Base-by-base conservation (phyloP, 2,888 invertebrate species). In the Caenorhabditis sp. region DNA sequence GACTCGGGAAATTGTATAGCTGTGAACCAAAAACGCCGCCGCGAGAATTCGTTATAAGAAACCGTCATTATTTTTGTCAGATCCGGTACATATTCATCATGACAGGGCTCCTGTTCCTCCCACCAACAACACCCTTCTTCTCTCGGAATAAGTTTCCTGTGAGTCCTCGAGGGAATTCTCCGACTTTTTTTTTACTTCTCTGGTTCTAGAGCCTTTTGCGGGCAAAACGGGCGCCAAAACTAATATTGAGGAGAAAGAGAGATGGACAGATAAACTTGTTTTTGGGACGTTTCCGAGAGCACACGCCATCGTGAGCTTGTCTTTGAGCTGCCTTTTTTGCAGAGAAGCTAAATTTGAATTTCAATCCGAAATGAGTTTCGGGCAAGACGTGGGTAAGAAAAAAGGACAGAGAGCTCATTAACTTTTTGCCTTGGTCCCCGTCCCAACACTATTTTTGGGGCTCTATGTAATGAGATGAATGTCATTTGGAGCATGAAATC, bases 231-330 rank as follows among this genome's bases (percentile, higher is more conserved):
- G 74, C 69, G 74, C 80, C 74, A 80, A 80, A 80, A 80, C 80
- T 80, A 80, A 80, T 80, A 80, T 80, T 68, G 74, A 80, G 61
- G 68, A 79, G 79, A 69, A 61, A 56, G 70, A 69, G 75, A 75
- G 66, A 80, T 80, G 80, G 73, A 73, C 73, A 80, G 80, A 74
- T 74, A 80, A 80, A 80, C 80, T 80, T 80, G 80, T 80, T 80
- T 79, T 80, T 80, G 79, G 70, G 79, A 70, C 79, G 79, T 79
- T 79, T 79, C 49, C 51, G 69, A 68, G 69, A 68, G 68, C 68
- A 61, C 68, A 68, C 75, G 75, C 75, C 75, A 76, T 59, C 75
- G 63, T 41, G 26, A 47, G 63, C 38, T 22, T 44, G 26, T 51
- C 75, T 44, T 47, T 64, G 41, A 64, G 47, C 26, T 14, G 22